Base-by-base conservation (phyloP, 2,888 invertebrate species). In the Mesochorus sp. region DNA sequence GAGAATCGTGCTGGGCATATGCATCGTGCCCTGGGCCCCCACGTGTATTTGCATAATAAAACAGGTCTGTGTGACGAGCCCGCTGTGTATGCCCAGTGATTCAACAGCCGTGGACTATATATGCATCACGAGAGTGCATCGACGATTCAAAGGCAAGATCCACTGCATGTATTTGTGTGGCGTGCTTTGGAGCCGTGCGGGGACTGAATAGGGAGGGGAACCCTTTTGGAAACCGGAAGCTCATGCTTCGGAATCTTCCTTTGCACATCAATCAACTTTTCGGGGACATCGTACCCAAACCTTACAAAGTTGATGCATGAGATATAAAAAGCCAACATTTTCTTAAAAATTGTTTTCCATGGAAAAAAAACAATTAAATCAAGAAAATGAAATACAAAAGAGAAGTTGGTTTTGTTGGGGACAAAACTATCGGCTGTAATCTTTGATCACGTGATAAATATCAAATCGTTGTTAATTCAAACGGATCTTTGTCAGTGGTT, bases 31-130 rank as follows among this genome's bases (percentile, higher is more conserved):
- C 71, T 37, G 76, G 76, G 76, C 59, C 85, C 77, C 74, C 74
- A 66, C 81, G 83, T 67, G 64, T 85, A 88, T 88, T 87, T 85
- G 85, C 87, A 88, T 88, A 88, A 88, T 88, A 87, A 88, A 88
- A 87, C 85, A 87, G 83, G 84, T 81, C 84, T 85, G 64, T 71
- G 76, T 76, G 76, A 71, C 76, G 71, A 59, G 51, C 59, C 42
- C 34, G 37, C 67, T 26, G 17, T 59, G 64, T 77, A 51, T 76
- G 57, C 68, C 39, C 64, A 68, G 80, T 79, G 80, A 81, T 80
- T 80, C 78, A 81, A 76, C 74, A 49, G 51, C 5, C 28, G 12
- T n/a, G 42, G 57, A 21, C 61, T 57, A 51, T 66, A 77, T 71
- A 62, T 66, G 66, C 75, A 76, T 75, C 76, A 72, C 74, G 59